phyloP scores from a whole-genome alignment of 2,113 vertebrate genomes.

The Xiphophorus hellerii region DNA sequence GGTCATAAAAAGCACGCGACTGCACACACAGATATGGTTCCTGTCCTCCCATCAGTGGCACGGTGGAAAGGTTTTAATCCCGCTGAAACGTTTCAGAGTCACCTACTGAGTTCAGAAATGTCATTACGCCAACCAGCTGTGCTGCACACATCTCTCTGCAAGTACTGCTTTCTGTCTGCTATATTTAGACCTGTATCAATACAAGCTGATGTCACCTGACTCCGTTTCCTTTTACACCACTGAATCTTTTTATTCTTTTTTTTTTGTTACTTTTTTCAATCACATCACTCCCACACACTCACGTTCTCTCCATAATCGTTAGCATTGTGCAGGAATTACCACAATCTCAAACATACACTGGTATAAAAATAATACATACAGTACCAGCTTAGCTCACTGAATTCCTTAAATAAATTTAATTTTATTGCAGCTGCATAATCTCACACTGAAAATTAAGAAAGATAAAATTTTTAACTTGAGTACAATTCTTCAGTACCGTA shows the following conservation, averaged over 20 bases:
- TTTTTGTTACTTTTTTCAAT: conserved; percentile 23
- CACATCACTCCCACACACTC: conserved; percentile 28
- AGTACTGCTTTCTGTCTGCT: conserved; percentile 28
- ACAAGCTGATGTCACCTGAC: conserved; percentile 25
- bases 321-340: conserved; percentile 7
- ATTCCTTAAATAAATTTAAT: not conserved
- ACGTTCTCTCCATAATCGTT: conserved; percentile 10
- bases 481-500: too few species aligned
- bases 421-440: not conserved
- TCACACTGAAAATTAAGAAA: not conserved
- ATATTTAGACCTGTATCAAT: conserved; percentile 43
- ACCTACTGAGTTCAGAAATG: conserved; percentile 61
- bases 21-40: not conserved
- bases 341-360: not conserved
- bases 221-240: conserved; percentile 19
- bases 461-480: not conserved
- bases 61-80: conserved; percentile 63
- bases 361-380: too few species aligned
- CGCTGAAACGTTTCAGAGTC: conserved; percentile 62
- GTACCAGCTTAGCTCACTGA: too few species aligned
- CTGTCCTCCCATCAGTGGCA: conserved; percentile 34
- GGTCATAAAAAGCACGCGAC: not conserved
- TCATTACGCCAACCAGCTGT: conserved; percentile 44
- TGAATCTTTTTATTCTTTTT: not conserved
- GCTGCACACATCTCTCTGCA: conserved; percentile 33